Conservation (phyloP, 2,113 vertebrate species). For the Upupa epops region DNA sequence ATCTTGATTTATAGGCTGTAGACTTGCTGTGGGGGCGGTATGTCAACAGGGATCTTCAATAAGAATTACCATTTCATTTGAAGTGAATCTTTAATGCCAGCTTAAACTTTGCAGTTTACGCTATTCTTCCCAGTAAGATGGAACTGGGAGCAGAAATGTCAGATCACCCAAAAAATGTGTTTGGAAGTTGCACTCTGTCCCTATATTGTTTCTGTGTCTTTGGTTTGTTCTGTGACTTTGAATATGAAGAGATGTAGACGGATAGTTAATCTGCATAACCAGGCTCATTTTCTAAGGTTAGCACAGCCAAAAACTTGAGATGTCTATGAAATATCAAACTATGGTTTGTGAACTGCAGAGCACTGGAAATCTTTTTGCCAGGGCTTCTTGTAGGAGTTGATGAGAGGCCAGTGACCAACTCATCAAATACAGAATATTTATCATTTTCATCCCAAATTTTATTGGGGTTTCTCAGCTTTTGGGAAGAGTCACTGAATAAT, state of each 20-base stretch:
- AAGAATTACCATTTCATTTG: neutral
- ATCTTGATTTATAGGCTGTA: slow-evolving; percentile 5
- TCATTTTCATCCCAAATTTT: neutral
- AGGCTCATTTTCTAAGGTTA: neutral
- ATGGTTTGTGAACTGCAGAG: neutral
- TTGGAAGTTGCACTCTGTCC: neutral
- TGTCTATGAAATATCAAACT: neutral
- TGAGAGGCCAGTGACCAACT: neutral
- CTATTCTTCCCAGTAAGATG: neutral
- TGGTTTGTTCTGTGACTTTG: neutral
- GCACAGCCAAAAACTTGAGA: neutral
- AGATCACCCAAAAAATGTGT: too few species aligned
- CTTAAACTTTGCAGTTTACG: neutral
- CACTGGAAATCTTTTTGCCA: neutral
- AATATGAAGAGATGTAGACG: neutral
- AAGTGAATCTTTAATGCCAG: slow-evolving; percentile 5
- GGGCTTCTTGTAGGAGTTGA: neutral
- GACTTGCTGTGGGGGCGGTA: neutral
- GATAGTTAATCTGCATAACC: neutral
- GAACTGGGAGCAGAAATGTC: neutral
- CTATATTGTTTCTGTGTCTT: neutral
- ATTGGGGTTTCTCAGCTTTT: neutral
- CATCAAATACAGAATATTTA: neutral
- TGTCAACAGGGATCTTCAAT: neutral
- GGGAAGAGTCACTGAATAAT: neutral